Base-by-base conservation (phyloP, 2,797 vertebrate genomes). In the Dryobates pubescens region DNA sequence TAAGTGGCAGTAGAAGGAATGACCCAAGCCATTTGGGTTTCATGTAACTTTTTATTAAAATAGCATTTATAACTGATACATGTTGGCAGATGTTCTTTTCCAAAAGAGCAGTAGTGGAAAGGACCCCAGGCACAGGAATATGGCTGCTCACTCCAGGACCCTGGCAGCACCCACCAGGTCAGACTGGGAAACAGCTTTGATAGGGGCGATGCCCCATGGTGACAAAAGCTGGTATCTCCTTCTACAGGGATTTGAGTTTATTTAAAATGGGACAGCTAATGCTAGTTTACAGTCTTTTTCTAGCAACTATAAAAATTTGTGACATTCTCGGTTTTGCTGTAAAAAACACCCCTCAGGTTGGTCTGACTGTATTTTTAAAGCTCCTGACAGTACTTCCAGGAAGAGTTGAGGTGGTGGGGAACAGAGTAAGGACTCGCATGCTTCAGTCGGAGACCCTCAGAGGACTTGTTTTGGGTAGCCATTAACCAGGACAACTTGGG, bases 31-130 rank as follows among this genome's bases (percentile, higher is more conserved):
- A 23, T 56, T 59, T 38, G 34, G 7, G 43, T 96, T 96, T 94
- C 75, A 76, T 38, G 72, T 90, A 95, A 87, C 82, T 96, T 97
- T 97, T 97, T 97, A 97, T 97, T 97, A 97, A 97, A 97, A 97
- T 96, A 97, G 77, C 83, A 92, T 97, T 97, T 97, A 9, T 88
- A 96, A 90, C 86, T 76, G 93, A 88, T 92, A 97, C 92, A 96
- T 2, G 30, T 88, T 96, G 90, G 96, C 93, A 96, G 93, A 89
- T 93, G 92, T 41, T 92, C 91, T 84, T 67, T 51, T 68, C 70
- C 43, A 30, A 56, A 94, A 69, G 72, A 68, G 29, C 4, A 5
- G 88, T 19, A 41, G 13, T n/a, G 74, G 85, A 73, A 17, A 90
- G 86, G 76, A 77, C 45, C 87, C 90, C 94, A 73, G 95, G 81